Conservation (phyloP, 2,888 invertebrate species). For the Drosophila putrida region DNA sequence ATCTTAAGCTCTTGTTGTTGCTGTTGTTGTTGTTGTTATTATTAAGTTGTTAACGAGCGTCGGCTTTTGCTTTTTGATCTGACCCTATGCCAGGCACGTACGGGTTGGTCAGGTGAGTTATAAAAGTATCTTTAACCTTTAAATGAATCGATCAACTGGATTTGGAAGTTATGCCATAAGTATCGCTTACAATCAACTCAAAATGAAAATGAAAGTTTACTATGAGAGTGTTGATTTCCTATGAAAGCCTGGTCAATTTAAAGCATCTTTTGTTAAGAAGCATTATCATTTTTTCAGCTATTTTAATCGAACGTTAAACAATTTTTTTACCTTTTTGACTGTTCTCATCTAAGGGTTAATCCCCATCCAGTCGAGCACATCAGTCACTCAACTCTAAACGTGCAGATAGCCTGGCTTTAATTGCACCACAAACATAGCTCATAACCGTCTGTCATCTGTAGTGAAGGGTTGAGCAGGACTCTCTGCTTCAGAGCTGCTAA, state of each 20-base stretch:
- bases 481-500: not conserved
- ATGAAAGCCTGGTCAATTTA: not conserved
- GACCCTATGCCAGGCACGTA: constrained; percentile 53
- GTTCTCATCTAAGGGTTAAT: constrained; percentile 26
- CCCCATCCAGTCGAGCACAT: constrained; percentile 28
- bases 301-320: not conserved
- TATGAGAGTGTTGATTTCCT: too few species aligned
- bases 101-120: constrained; percentile 25
- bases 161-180: not conserved
- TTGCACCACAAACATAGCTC: constrained; percentile 51
- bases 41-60: constrained; percentile 60
- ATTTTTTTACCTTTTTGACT: not conserved
- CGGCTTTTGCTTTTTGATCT: constrained; percentile 21
- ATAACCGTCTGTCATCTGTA: constrained; percentile 19
- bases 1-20: constrained; percentile 1
- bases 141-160: constrained; percentile 11
- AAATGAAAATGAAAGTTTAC: too few species aligned
- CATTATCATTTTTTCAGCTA: too few species aligned
- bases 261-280: not conserved
- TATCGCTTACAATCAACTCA: not conserved
- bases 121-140: constrained; percentile 38
- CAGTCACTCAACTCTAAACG: constrained; percentile 22
- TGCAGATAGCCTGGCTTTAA: constrained; percentile 43
- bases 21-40: constrained; percentile 26
- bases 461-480: constrained; percentile 39